These are phyloP conservation scores for Formicarius rufipectus DNA, from an alignment of 2,113 vertebrate genomes.

Conservation along the genomic window DNA sequence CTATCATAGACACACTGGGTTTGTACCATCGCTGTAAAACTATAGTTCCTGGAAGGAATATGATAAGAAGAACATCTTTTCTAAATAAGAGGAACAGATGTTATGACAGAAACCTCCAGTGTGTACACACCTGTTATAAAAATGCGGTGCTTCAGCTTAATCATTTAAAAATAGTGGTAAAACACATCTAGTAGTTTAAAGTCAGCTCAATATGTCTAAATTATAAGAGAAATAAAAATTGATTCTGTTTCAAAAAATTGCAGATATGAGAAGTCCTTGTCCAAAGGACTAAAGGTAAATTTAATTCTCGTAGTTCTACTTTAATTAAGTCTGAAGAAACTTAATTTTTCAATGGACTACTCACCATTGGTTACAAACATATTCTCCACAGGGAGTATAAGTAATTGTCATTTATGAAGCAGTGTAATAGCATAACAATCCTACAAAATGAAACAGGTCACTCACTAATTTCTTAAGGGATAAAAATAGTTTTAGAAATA, in stretches of 20 bases:
- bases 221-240: not conserved
- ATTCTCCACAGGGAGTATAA: not conserved
- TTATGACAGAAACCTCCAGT: not conserved
- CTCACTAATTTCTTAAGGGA: not conserved
- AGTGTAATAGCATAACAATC: not conserved
- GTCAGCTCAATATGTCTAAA: not conserved
- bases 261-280: not conserved
- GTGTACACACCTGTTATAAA: not conserved
- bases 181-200: not conserved
- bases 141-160: not conserved
- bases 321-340: not conserved
- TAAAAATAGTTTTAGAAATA: not conserved
- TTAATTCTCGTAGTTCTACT: not conserved
- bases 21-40: not conserved
- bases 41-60: not conserved
- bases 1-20: not conserved
- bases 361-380: not conserved
- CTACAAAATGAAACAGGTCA: not conserved
- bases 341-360: not conserved
- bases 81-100: not conserved
- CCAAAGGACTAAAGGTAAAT: not conserved
- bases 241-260: not conserved
- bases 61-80: not conserved
- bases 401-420: not conserved
- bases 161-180: not conserved